These are phyloP conservation scores for Nothocercus julius DNA, from an alignment of 2,113 vertebrate genomes.

Conservation along the genomic window DNA sequence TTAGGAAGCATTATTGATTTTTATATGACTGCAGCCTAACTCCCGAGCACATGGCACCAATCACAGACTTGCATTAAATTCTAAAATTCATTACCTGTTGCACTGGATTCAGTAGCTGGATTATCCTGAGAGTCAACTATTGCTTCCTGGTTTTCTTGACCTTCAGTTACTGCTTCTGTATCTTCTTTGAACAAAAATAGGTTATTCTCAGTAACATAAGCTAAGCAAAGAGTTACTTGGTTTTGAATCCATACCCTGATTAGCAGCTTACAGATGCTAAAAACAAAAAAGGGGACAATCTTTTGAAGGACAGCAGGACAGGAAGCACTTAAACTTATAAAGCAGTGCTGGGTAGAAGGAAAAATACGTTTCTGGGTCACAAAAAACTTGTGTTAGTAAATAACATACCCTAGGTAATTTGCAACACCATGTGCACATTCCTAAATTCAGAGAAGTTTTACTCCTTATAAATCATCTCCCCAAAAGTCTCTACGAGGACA, in stretches of 20 bases:
- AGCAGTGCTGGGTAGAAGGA: neutral
- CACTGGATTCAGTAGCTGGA: neutral
- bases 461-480: neutral
- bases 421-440: neutral
- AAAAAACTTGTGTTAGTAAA: neutral
- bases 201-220: neutral
- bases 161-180: neutral
- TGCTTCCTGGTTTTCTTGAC: conserved; percentile 16
- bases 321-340: neutral
- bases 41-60: neutral
- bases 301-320: neutral
- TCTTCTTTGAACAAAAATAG: neutral
- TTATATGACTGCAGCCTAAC: neutral
- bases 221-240: neutral
- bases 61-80: neutral
- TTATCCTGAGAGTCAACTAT: neutral
- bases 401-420: neutral
- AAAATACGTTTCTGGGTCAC: neutral
- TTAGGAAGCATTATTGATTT: neutral
- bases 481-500: neutral
- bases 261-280: neutral
- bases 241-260: neutral
- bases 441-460: neutral
- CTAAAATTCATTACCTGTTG: conserved; percentile 10
- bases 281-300: neutral